Evolutionary conservation across 2,888 invertebrate species (phyloP), one percentile per base, ranked within the genome.

Genomic region (Cephus runcator): DNA sequence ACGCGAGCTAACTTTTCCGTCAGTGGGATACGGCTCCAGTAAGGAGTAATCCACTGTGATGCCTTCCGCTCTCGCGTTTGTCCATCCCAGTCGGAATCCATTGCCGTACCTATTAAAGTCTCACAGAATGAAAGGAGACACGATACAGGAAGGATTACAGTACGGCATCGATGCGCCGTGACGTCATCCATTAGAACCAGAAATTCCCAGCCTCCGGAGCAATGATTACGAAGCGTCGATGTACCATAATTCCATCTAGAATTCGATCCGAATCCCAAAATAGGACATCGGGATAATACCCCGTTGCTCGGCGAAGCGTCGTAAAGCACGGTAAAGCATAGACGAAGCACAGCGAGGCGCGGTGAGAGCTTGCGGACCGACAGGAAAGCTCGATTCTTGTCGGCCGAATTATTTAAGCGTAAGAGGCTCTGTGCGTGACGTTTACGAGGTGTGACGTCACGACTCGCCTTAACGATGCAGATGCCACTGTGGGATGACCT

Each of bases 401-500:
- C 56, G 56, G 6, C 9, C 56, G 56, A 56, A 56, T 56, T 56
- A 56, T 23, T 56, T 56, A 23, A 23, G 56, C 56, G 56, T 56
- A 56, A 56, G 56, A 56, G 23, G 9, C 56, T 83, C 56, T 83
- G 85, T 78, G 76, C 76, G 76, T 82, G 87, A 88, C 87, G 83
- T 88, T 88, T 87, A 88, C 86, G 85, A 84, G 83, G 79, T 82
- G 80, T 80, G 80, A 69, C 77, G 81, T 76, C 76, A 78, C 76
- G 73, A 77, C 73, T 79, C 71, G 71, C 12, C 71, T 71, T 71
- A 71, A 33, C 31, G 71, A 71, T 71, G 71, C 71, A 23, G 71
- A 71, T 71, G 33, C 31, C 12, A 71, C 31, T 12, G 12, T 12
- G 31, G 15, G 15, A 4, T 15, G 56, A 56, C 56, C 56, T 56